Base-by-base conservation (phyloP, 2,797 vertebrate species). In the Syngnathus rostellatus region DNA sequence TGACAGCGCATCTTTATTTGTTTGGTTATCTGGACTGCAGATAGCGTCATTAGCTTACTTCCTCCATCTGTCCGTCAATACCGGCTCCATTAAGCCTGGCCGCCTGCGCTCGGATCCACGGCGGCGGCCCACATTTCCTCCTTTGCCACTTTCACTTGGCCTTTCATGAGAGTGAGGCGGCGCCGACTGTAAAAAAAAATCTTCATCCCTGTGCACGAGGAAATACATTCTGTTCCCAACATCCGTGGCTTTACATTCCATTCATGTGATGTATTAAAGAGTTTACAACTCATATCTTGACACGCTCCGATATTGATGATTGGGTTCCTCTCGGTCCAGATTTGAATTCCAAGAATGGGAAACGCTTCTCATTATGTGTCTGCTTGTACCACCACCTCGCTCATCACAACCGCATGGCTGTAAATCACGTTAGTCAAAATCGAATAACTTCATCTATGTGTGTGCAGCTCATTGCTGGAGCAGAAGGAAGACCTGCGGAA, bases 401-500 rank as follows among this genome's bases (percentile, higher is more conserved):
- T 12, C 41, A 11, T 43, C 31, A 31, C 31, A 31, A 43, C 68
- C 79, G 78, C 81, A 81, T 75, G 80, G 71, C 59, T 64, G 81
- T 79, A 74, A 71, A 69, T 68, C 69, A 74, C 63, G 72, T 81
- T 69, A 65, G 58, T 40, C 2, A 61, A 41, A 41, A 23, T 21
- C 3, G 14, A 25, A 45, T 45, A 23, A 45, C 11, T 45, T 9
- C 8, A 61, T 73, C 57, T 68, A 45, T 64, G 63, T 70, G 72
- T 78, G 69, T 74, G 54, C 84, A 99, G 96, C 81, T 94, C 94
- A 73, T 86, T 98, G 89, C 92, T 95, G 88, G 96, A 98, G 87
- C 95, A 98, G 92, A 98, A 98, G 87, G 95, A 97, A 77, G 96
- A 99, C 84, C 88, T 98, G 77, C 90, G 95, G 82, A 98, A 98